Conservation (phyloP, 2,888 invertebrate species). For the Drosophila robusta region DNA sequence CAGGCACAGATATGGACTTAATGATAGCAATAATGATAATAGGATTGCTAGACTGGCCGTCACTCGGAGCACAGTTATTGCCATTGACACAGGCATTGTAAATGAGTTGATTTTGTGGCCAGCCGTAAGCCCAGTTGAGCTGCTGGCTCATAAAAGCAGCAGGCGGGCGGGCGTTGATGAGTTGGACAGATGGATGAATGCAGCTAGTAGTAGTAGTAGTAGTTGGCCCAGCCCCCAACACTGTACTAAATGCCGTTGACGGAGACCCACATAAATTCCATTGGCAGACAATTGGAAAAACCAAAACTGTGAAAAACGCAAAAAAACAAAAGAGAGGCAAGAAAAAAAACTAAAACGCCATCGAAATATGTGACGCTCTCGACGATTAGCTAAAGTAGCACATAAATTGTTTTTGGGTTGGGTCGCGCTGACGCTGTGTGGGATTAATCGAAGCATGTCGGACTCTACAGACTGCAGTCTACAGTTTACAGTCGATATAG, state of each 20-base stretch:
- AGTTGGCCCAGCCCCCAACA: not conserved
- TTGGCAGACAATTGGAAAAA: slow-evolving; percentile 53
- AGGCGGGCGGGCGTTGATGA: slow-evolving; percentile 14
- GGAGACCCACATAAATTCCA: slow-evolving; percentile 59
- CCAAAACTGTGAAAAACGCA: slow-evolving; percentile 20
- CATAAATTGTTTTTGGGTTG: slow-evolving; percentile 59
- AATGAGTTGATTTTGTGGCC: slow-evolving; percentile 60
- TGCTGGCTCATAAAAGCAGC: slow-evolving; percentile 50
- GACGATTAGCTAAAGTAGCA: slow-evolving; percentile 70
- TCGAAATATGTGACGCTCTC: slow-evolving; percentile 51
- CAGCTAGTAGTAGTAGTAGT: not conserved
- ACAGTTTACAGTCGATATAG: slow-evolving; percentile 27
- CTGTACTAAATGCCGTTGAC: slow-evolving; percentile 14
- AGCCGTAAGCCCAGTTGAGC: slow-evolving; percentile 44
- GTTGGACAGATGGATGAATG: slow-evolving; percentile 28
- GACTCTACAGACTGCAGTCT: slow-evolving; percentile 8
- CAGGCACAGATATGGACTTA: not conserved
- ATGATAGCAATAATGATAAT: slow-evolving; percentile 29
- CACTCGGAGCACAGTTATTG: slow-evolving; percentile 31
- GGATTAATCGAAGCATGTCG: slow-evolving; percentile 68
- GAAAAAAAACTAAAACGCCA: not conserved
- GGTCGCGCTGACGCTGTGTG: slow-evolving; percentile 44
- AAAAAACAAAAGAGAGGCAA: slow-evolving; percentile 17
- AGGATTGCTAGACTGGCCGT: slow-evolving; percentile 18
- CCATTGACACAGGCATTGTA: slow-evolving; percentile 62